Evolutionary conservation across 2,888 invertebrate genomes (phyloP).

Genomic region (Pristionchus entomophagus): DNA sequence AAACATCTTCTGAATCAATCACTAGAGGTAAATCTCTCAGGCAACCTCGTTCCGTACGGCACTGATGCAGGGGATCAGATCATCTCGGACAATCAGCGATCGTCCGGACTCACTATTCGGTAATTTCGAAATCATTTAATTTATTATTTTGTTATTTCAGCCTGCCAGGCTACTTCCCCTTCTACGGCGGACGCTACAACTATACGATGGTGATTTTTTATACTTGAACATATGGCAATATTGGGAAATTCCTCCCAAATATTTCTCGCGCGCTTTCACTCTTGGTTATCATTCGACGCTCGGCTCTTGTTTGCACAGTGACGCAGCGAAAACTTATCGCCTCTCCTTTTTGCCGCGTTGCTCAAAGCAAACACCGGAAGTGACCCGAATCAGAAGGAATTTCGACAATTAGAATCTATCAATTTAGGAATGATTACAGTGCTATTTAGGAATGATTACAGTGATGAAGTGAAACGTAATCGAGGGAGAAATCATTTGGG

Average conservation of each 20-base stretch:
- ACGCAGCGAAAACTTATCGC: too few species aligned
- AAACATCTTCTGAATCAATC: too few species aligned
- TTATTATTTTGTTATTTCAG: not conserved
- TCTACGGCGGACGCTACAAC: conserved; percentile 71
- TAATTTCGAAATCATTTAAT: not conserved
- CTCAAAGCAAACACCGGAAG: not conserved
- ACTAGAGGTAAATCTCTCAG: too few species aligned
- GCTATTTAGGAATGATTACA: too few species aligned
- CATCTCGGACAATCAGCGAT: conserved; percentile 37
- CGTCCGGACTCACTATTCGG: conserved; percentile 1
- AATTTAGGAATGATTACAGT: too few species aligned
- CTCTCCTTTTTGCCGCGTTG: too few species aligned
- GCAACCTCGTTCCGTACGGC: conserved; percentile 53
- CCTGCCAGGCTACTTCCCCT: conserved; percentile 69
- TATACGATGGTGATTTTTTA: conserved; percentile 64
- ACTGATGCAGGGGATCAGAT: conserved; percentile 45
- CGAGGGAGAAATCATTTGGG: too few species aligned
- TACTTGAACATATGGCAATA: not conserved
- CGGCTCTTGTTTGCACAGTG: too few species aligned
- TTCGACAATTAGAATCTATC: too few species aligned
- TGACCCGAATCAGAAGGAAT: not conserved
- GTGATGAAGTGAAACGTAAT: too few species aligned
- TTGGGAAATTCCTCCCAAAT: too few species aligned
- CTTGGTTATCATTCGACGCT: not conserved
- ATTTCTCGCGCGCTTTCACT: not conserved